phyloP scores from a whole-genome alignment of 1,140 invertebrate genomes.

The Goniozus legneri region DNA sequence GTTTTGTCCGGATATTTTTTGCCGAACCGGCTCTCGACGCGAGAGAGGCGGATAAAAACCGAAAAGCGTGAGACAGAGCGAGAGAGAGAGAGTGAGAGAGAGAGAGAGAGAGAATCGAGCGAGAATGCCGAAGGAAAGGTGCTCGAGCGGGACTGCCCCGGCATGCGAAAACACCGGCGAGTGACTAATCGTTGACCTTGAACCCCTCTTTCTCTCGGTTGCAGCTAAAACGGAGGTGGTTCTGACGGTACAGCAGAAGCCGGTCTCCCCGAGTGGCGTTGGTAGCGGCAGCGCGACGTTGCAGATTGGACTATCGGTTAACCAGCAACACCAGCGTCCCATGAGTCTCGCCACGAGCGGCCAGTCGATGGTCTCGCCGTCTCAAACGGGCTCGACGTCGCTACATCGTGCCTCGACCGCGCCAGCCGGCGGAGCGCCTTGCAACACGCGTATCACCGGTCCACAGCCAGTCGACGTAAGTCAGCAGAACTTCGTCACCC shows the following conservation, averaged over 20 bases:
- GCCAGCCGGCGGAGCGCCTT: slow-evolving; percentile 45
- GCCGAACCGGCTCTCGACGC: too few relatives aligned
- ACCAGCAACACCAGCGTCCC: slow-evolving; percentile 36
- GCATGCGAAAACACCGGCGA: slow-evolving; percentile 14
- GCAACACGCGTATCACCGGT: slow-evolving; percentile 70
- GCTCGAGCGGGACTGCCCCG: neutral
- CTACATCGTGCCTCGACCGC: slow-evolving; percentile 43
- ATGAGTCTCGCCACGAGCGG: slow-evolving; percentile 36
- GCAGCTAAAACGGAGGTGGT: slow-evolving; percentile 62
- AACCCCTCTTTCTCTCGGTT: slow-evolving; percentile 38
- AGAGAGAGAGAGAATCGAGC: neutral
- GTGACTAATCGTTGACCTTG: slow-evolving; percentile 24
- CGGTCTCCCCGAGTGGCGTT: slow-evolving; percentile 25
- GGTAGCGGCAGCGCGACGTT: slow-evolving; percentile 20
- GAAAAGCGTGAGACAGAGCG: neutral
- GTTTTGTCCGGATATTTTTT: too few relatives aligned
- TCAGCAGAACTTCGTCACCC: too few relatives aligned
- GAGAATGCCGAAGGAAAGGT: neutral
- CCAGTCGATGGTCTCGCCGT: slow-evolving; percentile 40
- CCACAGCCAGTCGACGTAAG: slow-evolving; percentile 87
- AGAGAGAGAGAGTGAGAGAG: neutral
- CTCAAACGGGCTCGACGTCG: slow-evolving; percentile 39
- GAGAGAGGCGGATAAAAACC: neutral
- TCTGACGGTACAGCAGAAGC: slow-evolving; percentile 61
- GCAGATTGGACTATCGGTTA: slow-evolving; percentile 28